These are phyloP conservation scores for Phyllotreta striolata DNA, from an alignment of 2,888 invertebrate species.

Conservation along the genomic window DNA sequence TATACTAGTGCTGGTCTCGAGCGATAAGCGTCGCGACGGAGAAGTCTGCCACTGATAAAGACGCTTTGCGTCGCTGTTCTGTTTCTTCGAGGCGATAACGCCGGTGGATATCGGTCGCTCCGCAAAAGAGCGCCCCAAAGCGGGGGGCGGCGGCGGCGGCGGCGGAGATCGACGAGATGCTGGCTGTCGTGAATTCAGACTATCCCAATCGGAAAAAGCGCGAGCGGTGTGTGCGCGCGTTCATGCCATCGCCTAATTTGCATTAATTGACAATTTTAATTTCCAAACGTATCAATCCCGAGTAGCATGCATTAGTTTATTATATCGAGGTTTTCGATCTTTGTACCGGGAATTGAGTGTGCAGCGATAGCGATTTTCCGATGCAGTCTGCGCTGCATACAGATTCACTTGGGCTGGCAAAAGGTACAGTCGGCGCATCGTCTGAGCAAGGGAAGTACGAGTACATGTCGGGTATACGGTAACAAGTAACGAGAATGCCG, in stretches of 20 bases:
- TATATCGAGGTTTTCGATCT: too few species aligned
- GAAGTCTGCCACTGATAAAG: slow-evolving; percentile 60
- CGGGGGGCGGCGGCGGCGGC: slow-evolving; percentile 49
- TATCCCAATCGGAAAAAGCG: slow-evolving; percentile 16
- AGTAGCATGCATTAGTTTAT: too few species aligned
- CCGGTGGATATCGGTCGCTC: slow-evolving; percentile 53
- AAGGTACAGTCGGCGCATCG: slow-evolving; percentile 23
- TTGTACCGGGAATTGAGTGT: slow-evolving; percentile 7
- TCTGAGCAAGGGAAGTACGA: slow-evolving; percentile 24
- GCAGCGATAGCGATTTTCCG: slow-evolving; percentile 25
- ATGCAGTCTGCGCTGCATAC: neutral
- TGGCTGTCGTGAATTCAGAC: slow-evolving; percentile 17
- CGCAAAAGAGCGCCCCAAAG: slow-evolving; percentile 48
- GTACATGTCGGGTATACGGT: slow-evolving; percentile 20
- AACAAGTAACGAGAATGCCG: slow-evolving; percentile 25
- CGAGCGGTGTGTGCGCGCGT: slow-evolving; percentile 9
- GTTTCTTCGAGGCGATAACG: slow-evolving; percentile 55
- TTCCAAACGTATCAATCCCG: too few species aligned
- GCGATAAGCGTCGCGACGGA: slow-evolving; percentile 59
- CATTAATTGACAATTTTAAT: too few species aligned
- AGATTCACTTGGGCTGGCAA: neutral
- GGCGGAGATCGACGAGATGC: slow-evolving; percentile 20
- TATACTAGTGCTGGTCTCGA: slow-evolving; percentile 60
- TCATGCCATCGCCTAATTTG: too few species aligned
- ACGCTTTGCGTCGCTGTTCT: slow-evolving; percentile 60